Evolutionary conservation across 2,113 vertebrate genomes (phyloP).

Genomic region (Enhydra lutris): DNA sequence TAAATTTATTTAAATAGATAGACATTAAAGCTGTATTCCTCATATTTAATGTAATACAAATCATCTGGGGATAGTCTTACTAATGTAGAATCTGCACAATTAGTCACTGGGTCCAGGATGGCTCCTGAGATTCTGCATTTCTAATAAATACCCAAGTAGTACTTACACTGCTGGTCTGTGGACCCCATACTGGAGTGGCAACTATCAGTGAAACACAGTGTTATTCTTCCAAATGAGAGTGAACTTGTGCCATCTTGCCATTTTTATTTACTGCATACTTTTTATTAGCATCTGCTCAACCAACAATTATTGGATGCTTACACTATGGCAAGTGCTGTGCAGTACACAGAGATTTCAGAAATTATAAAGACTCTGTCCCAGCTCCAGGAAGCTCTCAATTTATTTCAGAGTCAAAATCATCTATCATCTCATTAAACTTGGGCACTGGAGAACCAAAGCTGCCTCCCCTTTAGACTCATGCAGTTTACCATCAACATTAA

Average conservation of each 20-base stretch:
- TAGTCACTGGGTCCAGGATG: not conserved
- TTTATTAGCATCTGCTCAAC: not conserved
- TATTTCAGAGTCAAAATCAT: not conserved
- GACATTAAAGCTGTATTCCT: not conserved
- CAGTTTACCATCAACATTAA: not conserved
- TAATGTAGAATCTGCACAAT: not conserved
- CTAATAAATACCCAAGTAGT: not conserved
- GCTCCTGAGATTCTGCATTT: not conserved
- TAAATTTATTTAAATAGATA: not conserved
- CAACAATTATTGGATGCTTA: not conserved
- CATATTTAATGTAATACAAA: conserved; percentile 14
- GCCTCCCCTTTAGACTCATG: not conserved
- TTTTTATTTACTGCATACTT: not conserved
- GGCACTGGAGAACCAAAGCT: not conserved
- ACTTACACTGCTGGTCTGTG: not conserved
- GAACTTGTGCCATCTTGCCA: not conserved
- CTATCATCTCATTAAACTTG: not conserved
- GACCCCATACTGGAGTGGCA: not conserved
- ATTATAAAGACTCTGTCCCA: not conserved
- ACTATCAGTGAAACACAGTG: not conserved
- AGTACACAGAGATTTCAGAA: not conserved
- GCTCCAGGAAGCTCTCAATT: not conserved
- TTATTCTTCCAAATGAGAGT: not conserved
- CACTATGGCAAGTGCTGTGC: not conserved
- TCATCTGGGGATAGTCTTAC: not conserved